A percentile compares a stretch with the other conserved stretches of the same genome.
Evolutionary conservation across 2,888 invertebrate species (phyloP).

Genomic region (Megamerina dolium): DNA sequence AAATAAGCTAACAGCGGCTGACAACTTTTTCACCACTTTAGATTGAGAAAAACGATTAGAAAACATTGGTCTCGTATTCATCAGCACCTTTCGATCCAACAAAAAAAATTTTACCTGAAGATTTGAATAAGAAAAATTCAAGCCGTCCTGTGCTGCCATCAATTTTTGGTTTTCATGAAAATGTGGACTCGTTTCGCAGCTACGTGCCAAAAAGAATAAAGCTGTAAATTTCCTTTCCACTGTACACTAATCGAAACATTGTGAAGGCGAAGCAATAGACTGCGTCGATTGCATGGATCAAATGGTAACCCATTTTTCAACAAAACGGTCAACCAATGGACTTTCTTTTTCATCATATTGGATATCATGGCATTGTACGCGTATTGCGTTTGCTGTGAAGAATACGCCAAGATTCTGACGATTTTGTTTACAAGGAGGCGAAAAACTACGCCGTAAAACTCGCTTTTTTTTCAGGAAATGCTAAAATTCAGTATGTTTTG

Average conservation of each 20-base stretch:
- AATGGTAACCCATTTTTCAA: constrained; percentile 14
- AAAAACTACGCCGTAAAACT: too few relatives aligned
- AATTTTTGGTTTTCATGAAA: constrained; percentile 15
- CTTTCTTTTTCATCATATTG: constrained; percentile 18
- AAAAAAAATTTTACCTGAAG: constrained; percentile 14
- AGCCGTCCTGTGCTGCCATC: constrained; percentile 11
- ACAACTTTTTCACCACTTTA: constrained; percentile 13
- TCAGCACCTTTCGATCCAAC: constrained; percentile 15
- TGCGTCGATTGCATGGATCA: constrained; percentile 17
- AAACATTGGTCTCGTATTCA: constrained; percentile 14
- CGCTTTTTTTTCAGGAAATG: too few relatives aligned
- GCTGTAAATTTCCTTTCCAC: constrained; percentile 17
- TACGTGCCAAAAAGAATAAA: constrained; percentile 17
- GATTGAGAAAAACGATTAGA: constrained; percentile 8
- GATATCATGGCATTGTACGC: constrained; percentile 3
- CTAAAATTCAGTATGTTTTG: too few relatives aligned
- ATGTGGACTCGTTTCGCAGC: constrained; percentile 13
- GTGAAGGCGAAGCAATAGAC: constrained; percentile 14
- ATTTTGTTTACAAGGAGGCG: too few relatives aligned
- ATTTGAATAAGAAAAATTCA: constrained; percentile 14
- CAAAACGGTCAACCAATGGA: constrained; percentile 15
- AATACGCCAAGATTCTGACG: too few relatives aligned
- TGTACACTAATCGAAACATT: constrained; percentile 13
- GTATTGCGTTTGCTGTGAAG: too few relatives aligned
- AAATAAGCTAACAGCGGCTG: constrained; percentile 14